Percentiles rank a stretch among this genome's conserved stretches.
Conservation (phyloP, 2,113 vertebrate species). For the Cynopterus brachyotis region DNA sequence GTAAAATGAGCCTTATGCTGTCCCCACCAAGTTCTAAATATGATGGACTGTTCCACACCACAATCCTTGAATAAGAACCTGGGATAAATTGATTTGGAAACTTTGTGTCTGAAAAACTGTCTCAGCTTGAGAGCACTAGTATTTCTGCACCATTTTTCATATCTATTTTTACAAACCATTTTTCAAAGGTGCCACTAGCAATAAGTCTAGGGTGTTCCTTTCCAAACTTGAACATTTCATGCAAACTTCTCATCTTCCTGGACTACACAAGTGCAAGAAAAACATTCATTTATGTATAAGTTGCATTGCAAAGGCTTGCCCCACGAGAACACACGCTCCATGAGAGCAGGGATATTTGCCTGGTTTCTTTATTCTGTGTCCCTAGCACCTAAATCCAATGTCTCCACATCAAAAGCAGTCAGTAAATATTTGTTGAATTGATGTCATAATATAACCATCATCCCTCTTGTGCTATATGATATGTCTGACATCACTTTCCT, state of each 20-base stretch:
- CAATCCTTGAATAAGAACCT: conserved; percentile 48
- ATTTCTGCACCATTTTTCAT: conserved; percentile 50
- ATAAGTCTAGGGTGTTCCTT: conserved; percentile 38
- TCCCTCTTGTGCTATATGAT: neutral
- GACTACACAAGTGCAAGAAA: neutral
- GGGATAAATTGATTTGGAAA: conserved; percentile 62
- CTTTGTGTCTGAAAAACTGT: conserved; percentile 55
- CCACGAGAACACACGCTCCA: neutral
- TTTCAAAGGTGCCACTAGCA: conserved; percentile 58
- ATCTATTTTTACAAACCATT: conserved; percentile 56
- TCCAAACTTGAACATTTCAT: conserved; percentile 26
- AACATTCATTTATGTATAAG: neutral
- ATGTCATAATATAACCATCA: neutral
- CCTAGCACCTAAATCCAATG: neutral
- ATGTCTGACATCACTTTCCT: neutral
- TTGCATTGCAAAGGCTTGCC: neutral
- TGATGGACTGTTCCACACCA: neutral
- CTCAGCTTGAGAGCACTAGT: conserved; percentile 26
- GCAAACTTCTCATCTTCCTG: conserved; percentile 45
- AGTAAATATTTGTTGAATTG: neutral
- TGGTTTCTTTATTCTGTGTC: neutral
- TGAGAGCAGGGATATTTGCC: neutral
- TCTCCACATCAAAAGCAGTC: neutral
- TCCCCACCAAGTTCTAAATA: conserved; percentile 61
- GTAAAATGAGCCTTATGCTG: neutral